phyloP scores from a whole-genome alignment of 1,140 invertebrate genomes.

The Leptonema lineaticorne region DNA sequence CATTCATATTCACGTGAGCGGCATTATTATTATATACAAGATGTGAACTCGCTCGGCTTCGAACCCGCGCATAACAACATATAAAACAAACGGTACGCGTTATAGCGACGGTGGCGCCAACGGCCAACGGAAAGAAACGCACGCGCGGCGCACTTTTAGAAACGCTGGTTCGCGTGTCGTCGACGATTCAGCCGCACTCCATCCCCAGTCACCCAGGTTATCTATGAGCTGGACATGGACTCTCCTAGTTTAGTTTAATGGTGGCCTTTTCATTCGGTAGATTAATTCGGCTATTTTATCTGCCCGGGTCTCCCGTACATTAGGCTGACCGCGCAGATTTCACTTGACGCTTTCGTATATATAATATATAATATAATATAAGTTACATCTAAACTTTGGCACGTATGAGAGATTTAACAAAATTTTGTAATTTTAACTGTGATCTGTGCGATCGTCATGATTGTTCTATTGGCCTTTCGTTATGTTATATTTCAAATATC shows the following conservation, averaged over 20 bases:
- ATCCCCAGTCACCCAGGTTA: constrained; percentile 1
- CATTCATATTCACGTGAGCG: too few species aligned
- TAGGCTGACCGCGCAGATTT: constrained; percentile 38
- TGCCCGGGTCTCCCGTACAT: constrained; percentile 24
- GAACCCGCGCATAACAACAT: too few species aligned
- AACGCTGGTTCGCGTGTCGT: neutral
- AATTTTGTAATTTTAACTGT: too few species aligned
- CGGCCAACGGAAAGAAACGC: too few species aligned
- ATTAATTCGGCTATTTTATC: constrained; percentile 40
- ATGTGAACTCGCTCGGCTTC: too few species aligned
- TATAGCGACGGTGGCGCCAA: too few species aligned
- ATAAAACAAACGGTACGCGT: too few species aligned
- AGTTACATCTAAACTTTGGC: neutral
- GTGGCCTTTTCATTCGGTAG: constrained; percentile 38
- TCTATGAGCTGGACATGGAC: constrained; percentile 23
- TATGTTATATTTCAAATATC: too few species aligned
- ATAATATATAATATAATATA: too few species aligned
- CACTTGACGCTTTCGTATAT: constrained; percentile 23
- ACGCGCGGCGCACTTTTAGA: neutral
- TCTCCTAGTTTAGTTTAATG: constrained; percentile 33
- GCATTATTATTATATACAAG: too few species aligned
- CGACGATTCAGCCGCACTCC: neutral
- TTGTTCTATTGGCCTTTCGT: too few species aligned
- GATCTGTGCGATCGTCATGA: too few species aligned
- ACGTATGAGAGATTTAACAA: neutral